Evolutionary conservation across 1,140 invertebrate species (phyloP), one percentile per base, ranked within the genome.

Genomic region (Aphelinus atriplicis): DNA sequence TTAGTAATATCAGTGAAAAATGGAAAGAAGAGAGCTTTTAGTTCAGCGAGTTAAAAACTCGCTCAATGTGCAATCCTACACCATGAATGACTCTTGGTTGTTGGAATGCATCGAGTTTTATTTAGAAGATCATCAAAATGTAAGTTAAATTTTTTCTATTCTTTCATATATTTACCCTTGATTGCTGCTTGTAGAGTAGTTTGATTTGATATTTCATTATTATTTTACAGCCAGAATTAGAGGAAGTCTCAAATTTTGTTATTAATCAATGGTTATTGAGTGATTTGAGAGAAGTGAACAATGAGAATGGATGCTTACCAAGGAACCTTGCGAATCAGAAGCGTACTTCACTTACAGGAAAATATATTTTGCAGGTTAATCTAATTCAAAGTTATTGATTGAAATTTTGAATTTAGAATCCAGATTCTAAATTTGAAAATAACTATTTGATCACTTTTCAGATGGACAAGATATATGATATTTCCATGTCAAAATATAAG

Each of bases 191-290:
- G 26, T 26, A 26, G 26, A 26, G 26, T 26, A 26, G 26, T 26
- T 26, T 26, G 26, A 26, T 26, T 26, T 26, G 26, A 26, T 26
- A 26, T 26, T 26, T 46, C 45, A 0, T 73, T 48, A n/a, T 43
- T 57, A 50, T 58, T 65, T 55, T 42, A 5, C 42, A 78, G 74
- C 7, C 64, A 6, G 72, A 66, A 1, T 63, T 80, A 3, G 65
- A 79, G 2, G 71, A 79, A 46, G 78, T 85, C 60, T 64, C 83
- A 3, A 42, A 82, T 47, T 89, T 89, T 82, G 85, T 90, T 0
- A 85, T 78, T 7, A 82, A 85, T 78, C 92, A 94, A 81, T 93
- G 92, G 91, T 79, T 91, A 67, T 78, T 91, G 4, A 86, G 89
- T 65, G 91, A 94, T 86, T 86, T 94, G 48, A 80, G 88, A 73